Evolutionary conservation across 2,888 invertebrate genomes (phyloP), one percentile per base, ranked within the genome.

Genomic region (Ypsolopha scabrella): DNA sequence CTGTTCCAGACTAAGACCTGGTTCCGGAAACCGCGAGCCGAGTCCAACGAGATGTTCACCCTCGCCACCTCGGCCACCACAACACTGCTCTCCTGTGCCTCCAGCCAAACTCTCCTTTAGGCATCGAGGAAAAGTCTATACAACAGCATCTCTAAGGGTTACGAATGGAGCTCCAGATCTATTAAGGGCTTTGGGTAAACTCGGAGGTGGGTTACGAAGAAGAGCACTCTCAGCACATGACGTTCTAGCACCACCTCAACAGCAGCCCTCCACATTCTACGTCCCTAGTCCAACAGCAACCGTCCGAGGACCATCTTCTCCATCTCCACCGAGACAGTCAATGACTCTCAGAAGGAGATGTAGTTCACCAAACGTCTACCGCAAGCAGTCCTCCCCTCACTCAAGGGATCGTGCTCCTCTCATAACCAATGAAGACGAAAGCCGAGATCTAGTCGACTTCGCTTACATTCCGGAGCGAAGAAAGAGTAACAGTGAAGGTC

Each of bases 141-240:
- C 87, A 0, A 87, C 87, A 10, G 87, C 87, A 1, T 87, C 87
- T 6, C 67, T 87, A 6, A 72, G 87, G 6, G 87, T 86, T 7
- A 85, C 85, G 0, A 85, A 72, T 53, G 91, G 91, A 37, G 90
- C 92, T 14, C 90, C 91, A 56, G 92, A 92, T 63, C 87, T 90
- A 50, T 83, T 90, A 35, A 88, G 90, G 51, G 92, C 92, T 58
- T 85, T 93, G 58, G 92, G 90, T 54, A 90, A 92, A 65, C 88
- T 93, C 53, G 91, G 92, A 53, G 91, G 91, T 9, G 92, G 92
- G 0, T 74, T 92, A 53, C 80, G 92, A 47, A 80, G 92, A 51
- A 83, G 92, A 58, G 91, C 92, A 1, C 66, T 92, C 34, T 92
- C 92, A 49, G 92, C 92, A 9, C 91, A 92, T 59, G 92, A 92